These are phyloP conservation scores for Hyposmocoma kahamanoa DNA, from an alignment of 1,140 invertebrate genomes.

Conservation along the genomic window DNA sequence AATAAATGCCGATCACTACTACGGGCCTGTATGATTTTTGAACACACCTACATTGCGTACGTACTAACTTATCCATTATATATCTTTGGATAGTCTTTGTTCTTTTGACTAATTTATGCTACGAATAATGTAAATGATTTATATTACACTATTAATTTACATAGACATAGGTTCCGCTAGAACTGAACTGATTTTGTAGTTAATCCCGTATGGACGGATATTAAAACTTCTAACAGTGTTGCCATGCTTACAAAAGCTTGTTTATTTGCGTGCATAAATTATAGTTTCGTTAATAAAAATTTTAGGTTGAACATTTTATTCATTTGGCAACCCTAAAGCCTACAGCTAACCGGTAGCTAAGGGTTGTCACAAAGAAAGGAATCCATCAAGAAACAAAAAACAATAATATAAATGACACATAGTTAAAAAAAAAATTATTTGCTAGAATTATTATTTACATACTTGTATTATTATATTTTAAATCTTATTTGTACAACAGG, in stretches of 20 bases:
- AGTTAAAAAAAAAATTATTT: too few relatives aligned
- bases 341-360: too few relatives aligned
- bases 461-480: too few relatives aligned
- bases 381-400: too few relatives aligned
- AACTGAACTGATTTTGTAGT: constrained; percentile 29
- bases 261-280: too few relatives aligned
- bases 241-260: constrained; percentile 18
- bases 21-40: constrained; percentile 13
- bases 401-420: too few relatives aligned
- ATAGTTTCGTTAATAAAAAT: too few relatives aligned
- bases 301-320: too few relatives aligned
- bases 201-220: constrained; percentile 57
- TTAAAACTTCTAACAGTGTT: constrained; percentile 21
- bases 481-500: too few relatives aligned
- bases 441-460: too few relatives aligned
- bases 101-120: constrained; percentile 20
- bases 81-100: constrained; percentile 33
- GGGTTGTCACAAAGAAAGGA: too few relatives aligned
- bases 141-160: constrained; percentile 21
- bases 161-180: constrained; percentile 28
- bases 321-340: too few relatives aligned
- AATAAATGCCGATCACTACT: constrained; percentile 24
- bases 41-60: constrained; percentile 2
- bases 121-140: constrained; percentile 24
- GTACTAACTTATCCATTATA: constrained; percentile 7